Evolutionary conservation across 2,113 vertebrate genomes (phyloP).

Genomic region (Propithecus coquereli): DNA sequence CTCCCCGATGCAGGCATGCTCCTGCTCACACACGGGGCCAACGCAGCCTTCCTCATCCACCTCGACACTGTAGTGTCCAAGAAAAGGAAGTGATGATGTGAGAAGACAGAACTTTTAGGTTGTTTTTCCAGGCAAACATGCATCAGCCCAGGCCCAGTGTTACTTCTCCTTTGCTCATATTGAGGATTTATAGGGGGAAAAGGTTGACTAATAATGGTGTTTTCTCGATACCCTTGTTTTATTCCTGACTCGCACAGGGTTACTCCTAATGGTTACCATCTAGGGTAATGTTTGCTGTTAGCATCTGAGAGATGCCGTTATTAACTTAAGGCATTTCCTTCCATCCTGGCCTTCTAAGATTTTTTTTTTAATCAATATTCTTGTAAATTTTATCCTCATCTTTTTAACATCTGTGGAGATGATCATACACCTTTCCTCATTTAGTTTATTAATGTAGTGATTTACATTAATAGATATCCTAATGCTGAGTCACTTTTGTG

Average conservation of each 20-base stretch:
- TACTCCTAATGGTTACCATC: not conserved
- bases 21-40: fast-evolving
- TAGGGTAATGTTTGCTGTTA: not conserved
- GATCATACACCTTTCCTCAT: not conserved
- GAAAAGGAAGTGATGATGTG: not conserved
- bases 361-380: not conserved
- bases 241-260: not conserved
- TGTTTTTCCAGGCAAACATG: not conserved
- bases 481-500: not conserved
- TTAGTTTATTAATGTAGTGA: not conserved
- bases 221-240: not conserved
- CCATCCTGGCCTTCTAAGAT: not conserved
- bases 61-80: not conserved
- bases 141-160: not conserved
- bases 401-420: not conserved
- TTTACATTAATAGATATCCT: not conserved
- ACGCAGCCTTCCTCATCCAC: fast-evolving
- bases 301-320: not conserved
- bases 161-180: not conserved
- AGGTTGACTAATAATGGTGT: no score
- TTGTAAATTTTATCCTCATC: not conserved
- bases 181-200: not conserved
- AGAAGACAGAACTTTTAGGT: not conserved
- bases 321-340: not conserved
- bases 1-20: not conserved